A percentile compares a stretch with the other conserved stretches of the same genome.
phyloP scores from a whole-genome alignment of 2,113 vertebrate genomes.

The Corythornis cristatus region DNA sequence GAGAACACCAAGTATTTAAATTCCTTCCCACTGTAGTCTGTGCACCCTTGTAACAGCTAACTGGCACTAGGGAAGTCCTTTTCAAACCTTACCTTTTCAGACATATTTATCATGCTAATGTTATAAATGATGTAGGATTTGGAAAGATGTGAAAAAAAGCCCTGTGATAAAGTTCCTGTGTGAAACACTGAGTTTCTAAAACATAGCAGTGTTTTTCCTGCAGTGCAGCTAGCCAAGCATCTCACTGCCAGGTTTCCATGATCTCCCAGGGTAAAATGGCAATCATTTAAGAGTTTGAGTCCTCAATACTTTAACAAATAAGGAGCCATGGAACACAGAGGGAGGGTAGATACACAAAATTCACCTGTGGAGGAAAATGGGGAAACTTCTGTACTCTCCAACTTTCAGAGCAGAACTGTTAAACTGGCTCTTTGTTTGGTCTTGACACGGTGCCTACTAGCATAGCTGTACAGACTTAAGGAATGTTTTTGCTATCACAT shows the following conservation, averaged over 20 bases:
- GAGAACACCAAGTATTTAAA: neutral
- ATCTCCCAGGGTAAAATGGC: slow-evolving; percentile 20
- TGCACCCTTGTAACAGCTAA: neutral
- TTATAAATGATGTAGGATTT: neutral
- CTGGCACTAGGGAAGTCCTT: neutral
- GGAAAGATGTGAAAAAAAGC: neutral
- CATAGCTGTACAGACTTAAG: slow-evolving; percentile 14
- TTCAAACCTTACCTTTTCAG: neutral
- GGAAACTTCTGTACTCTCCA: neutral
- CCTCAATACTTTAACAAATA: neutral
- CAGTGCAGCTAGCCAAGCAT: neutral
- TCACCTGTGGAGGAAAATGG: slow-evolving; percentile 36
- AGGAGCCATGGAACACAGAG: neutral
- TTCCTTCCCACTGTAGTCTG: neutral
- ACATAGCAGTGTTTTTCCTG: neutral
- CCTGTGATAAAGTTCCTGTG: neutral
- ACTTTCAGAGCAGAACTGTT: neutral
- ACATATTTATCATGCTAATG: neutral
- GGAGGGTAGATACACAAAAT: slow-evolving; percentile 43
- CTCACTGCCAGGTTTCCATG: slow-evolving; percentile 42
- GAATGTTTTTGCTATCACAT: slow-evolving; percentile 62
- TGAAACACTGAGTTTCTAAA: neutral
- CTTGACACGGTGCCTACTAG: slow-evolving; percentile 52
- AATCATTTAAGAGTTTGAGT: neutral
- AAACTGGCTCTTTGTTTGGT: slow-evolving; percentile 56